These are phyloP conservation scores for Macrophya annulata DNA, from an alignment of 2,888 invertebrate genomes.

Conservation along the genomic window DNA sequence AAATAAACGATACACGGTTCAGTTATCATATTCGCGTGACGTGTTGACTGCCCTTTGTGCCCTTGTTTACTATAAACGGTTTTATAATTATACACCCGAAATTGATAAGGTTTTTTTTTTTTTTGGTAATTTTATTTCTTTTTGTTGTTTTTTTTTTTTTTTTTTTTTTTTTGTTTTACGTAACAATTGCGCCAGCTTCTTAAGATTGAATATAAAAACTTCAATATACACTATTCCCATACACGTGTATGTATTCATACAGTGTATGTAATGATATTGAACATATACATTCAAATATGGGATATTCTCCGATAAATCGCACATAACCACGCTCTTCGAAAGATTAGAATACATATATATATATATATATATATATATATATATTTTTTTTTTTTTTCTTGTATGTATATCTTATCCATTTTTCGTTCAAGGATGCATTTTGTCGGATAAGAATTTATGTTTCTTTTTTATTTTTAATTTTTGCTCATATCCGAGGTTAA, in stretches of 20 bases:
- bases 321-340: background rate
- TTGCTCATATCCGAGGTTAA: background rate
- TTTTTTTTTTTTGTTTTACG: background rate
- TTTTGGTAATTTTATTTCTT: background rate
- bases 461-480: background rate
- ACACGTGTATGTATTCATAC: no score
- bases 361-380: no score
- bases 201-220: background rate
- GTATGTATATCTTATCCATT: background rate
- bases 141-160: background rate
- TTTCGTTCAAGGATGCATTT: background rate
- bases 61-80: slow-evolving; percentile 71
- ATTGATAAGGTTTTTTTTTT: background rate
- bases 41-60: slow-evolving; percentile 67
- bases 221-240: background rate
- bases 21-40: slow-evolving; percentile 30
- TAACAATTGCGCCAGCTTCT: background rate
- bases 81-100: background rate
- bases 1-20: background rate
- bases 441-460: background rate
- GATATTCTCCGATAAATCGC: slow-evolving; percentile 1
- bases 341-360: slow-evolving; percentile 10
- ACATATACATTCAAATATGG: background rate
- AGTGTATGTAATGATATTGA: no score
- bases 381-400: background rate